phyloP scores from a whole-genome alignment of 2,113 vertebrate genomes.

The Halichoerus grypus region DNA sequence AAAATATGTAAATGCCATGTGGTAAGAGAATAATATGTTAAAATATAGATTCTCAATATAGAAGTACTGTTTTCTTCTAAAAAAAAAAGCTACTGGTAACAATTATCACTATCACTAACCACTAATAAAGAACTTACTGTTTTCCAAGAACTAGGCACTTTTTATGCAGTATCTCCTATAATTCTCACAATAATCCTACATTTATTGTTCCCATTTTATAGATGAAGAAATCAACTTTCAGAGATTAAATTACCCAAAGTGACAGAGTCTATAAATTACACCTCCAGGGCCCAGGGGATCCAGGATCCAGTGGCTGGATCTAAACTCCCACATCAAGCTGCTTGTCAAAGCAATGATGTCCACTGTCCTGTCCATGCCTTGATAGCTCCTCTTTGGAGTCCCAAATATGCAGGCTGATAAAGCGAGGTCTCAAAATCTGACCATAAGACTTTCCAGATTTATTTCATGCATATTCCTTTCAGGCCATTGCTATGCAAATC shows the following conservation, averaged over 20 bases:
- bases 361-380: too few relatives aligned
- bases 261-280: neutral
- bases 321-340: neutral
- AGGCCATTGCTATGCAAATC: neutral
- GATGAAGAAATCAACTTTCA: neutral
- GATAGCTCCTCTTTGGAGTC: neutral
- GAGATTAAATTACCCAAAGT: neutral
- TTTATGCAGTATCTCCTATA: neutral
- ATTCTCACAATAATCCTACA: neutral
- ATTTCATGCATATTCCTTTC: neutral
- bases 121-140: neutral
- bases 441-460: neutral
- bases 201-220: neutral
- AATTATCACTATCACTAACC: neutral
- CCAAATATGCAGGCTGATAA: neutral
- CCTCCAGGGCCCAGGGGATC: neutral
- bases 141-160: neutral
- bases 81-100: neutral
- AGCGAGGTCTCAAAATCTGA: neutral
- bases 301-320: too few relatives aligned
- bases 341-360: neutral
- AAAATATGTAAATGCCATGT: slow-evolving; percentile 54
- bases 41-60: slow-evolving; percentile 59
- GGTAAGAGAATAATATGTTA: slow-evolving; percentile 57
- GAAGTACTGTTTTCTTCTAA: slow-evolving; percentile 38